Percentiles rank a stretch among this genome's conserved stretches.
phyloP scores from a whole-genome alignment of 2,888 invertebrate species.

The Dorcus parallelipipedus region DNA sequence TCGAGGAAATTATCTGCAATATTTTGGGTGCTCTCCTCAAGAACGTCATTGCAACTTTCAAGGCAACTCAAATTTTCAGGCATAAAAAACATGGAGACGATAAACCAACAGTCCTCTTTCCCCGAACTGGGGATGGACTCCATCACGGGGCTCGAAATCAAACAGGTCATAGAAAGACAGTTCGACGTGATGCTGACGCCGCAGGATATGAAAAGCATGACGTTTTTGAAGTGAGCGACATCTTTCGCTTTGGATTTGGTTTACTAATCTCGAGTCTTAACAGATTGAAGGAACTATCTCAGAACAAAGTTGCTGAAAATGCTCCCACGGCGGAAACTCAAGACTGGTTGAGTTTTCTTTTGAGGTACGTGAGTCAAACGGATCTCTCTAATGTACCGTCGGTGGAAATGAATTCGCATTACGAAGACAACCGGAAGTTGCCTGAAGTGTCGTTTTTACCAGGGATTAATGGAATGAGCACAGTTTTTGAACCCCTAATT shows the following conservation, averaged over 20 bases:
- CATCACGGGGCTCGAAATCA: conserved; percentile 10
- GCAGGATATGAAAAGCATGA: conserved; percentile 8
- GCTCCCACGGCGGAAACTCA: not conserved
- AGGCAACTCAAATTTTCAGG: not conserved
- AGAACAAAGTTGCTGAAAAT: not conserved
- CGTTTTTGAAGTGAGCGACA: conserved; percentile 6
- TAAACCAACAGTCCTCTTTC: conserved; percentile 5
- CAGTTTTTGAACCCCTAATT: not conserved
- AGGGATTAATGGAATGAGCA: not conserved
- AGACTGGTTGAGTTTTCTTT: conserved; percentile 5
- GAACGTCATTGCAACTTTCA: too few species aligned
- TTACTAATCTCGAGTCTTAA: not conserved
- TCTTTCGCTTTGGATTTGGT: not conserved
- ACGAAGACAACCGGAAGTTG: not conserved
- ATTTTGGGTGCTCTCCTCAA: not conserved
- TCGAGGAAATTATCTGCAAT: conserved; percentile 7
- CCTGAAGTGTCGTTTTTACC: not conserved
- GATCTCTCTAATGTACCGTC: not conserved
- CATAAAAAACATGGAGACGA: conserved; percentile 4
- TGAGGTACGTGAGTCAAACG: conserved; percentile 3
- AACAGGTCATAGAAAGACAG: conserved; percentile 13
- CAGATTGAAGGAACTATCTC: conserved; percentile 4
- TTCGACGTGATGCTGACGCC: conserved; percentile 7
- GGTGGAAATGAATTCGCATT: not conserved
- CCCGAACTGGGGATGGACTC: conserved; percentile 16